Evolutionary conservation across 2,113 vertebrate genomes (phyloP).

Genomic region (Eclectus roratus): DNA sequence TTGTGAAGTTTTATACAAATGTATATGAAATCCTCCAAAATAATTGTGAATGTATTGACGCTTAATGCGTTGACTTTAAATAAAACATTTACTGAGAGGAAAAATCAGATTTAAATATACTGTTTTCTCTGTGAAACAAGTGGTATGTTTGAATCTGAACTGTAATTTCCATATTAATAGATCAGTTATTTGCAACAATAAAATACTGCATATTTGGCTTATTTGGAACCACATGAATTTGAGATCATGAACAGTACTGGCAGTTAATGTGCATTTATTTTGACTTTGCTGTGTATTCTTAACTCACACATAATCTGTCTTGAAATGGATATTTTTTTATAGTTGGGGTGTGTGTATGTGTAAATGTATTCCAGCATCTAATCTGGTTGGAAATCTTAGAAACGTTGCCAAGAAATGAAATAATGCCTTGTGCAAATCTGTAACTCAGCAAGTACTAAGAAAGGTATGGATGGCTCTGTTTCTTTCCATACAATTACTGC

Average conservation of each 20-base stretch:
- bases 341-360: neutral
- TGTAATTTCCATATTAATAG: neutral
- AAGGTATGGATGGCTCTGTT: neutral
- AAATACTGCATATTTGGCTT: neutral
- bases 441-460: neutral
- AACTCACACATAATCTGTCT: neutral
- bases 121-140: conserved; percentile 4
- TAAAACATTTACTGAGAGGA: neutral
- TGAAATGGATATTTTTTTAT: neutral
- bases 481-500: neutral
- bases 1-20: neutral
- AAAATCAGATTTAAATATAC: neutral
- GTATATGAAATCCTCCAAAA: neutral
- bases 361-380: neutral
- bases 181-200: neutral
- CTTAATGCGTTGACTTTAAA: neutral
- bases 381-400: neutral
- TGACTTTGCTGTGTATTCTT: neutral
- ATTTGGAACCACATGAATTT: neutral
- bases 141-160: neutral
- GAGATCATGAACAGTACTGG: neutral
- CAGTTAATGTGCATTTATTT: neutral
- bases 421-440: neutral
- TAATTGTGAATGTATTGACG: neutral
- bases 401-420: neutral